A percentile compares a stretch with the other conserved stretches of the same genome.
phyloP scores from a whole-genome alignment of 2,888 invertebrate genomes.

The Drosophila stalkeri region DNA sequence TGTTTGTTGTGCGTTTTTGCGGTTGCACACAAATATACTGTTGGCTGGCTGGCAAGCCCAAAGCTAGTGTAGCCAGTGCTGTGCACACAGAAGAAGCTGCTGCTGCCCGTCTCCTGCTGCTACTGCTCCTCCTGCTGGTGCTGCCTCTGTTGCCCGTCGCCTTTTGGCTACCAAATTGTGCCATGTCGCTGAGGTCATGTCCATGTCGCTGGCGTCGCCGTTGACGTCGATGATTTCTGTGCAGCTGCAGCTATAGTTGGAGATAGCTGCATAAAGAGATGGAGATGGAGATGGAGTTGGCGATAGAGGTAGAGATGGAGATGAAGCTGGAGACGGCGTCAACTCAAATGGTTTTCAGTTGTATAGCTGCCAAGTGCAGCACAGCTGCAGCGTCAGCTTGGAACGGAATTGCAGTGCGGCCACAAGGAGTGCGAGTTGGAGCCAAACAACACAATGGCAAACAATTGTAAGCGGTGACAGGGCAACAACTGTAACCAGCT shows the following conservation, averaged over 20 bases:
- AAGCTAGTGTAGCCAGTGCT: slow-evolving; percentile 29
- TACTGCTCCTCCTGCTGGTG: not conserved
- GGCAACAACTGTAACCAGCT: slow-evolving; percentile 52
- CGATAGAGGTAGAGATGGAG: slow-evolving; percentile 10
- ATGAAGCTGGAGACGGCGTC: slow-evolving; percentile 41
- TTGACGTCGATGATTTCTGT: slow-evolving; percentile 64
- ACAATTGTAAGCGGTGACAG: slow-evolving; percentile 77
- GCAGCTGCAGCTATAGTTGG: slow-evolving; percentile 26
- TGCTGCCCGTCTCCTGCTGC: not conserved
- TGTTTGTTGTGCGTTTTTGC: slow-evolving; percentile 62
- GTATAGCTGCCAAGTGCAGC: slow-evolving; percentile 74
- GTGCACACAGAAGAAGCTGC: slow-evolving; percentile 20
- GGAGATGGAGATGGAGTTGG: slow-evolving; percentile 13
- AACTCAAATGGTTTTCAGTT: slow-evolving; percentile 73
- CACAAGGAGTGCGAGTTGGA: slow-evolving; percentile 46
- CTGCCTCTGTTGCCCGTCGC: not conserved
- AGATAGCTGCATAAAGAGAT: slow-evolving; percentile 33
- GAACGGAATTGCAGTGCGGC: slow-evolving; percentile 73
- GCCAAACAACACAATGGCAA: slow-evolving; percentile 53
- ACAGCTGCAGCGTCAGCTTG: slow-evolving; percentile 50
- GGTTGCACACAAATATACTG: slow-evolving; percentile 75
- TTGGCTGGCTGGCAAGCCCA: slow-evolving; percentile 25
- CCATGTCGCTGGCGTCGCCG: slow-evolving; percentile 70
- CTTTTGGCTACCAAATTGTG: slow-evolving; percentile 46
- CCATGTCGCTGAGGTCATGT: slow-evolving; percentile 68